These are phyloP conservation scores for Zapornia atra DNA, from an alignment of 2,113 vertebrate genomes.

Conservation along the genomic window DNA sequence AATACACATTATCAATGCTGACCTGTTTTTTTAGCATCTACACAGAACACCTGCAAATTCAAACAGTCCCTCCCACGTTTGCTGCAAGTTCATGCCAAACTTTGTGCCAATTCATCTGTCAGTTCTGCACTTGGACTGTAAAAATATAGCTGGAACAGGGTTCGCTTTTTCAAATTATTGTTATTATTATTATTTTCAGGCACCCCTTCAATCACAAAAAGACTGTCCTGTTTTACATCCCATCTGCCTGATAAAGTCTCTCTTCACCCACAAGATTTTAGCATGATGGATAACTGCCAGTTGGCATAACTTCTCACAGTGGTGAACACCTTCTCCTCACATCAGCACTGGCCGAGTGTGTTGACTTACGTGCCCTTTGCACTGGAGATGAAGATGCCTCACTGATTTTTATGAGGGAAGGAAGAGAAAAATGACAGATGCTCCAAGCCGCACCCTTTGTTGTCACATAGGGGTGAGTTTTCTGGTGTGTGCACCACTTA, in stretches of 20 bases:
- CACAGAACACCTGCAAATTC: not conserved
- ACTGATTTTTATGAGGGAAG: slow-evolving; percentile 1
- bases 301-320: not conserved
- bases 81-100: not conserved
- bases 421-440: not conserved
- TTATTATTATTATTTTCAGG: not conserved
- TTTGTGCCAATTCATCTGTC: not conserved
- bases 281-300: not conserved
- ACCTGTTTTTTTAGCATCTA: not conserved
- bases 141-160: not conserved
- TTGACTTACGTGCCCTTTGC: slow-evolving; percentile 10
- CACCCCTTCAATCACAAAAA: not conserved
- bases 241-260: not conserved
- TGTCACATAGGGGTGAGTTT: not conserved
- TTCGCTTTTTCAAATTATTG: not conserved
- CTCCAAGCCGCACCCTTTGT: not conserved
- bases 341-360: not conserved
- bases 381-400: not conserved
- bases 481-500: not conserved
- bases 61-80: not conserved
- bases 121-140: not conserved
- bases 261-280: not conserved
- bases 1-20: not conserved
- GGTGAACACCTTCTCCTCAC: not conserved
- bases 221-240: not conserved